phyloP scores from a whole-genome alignment of 64 coral and sea anemone genomes.

The Porites australiensis region DNA sequence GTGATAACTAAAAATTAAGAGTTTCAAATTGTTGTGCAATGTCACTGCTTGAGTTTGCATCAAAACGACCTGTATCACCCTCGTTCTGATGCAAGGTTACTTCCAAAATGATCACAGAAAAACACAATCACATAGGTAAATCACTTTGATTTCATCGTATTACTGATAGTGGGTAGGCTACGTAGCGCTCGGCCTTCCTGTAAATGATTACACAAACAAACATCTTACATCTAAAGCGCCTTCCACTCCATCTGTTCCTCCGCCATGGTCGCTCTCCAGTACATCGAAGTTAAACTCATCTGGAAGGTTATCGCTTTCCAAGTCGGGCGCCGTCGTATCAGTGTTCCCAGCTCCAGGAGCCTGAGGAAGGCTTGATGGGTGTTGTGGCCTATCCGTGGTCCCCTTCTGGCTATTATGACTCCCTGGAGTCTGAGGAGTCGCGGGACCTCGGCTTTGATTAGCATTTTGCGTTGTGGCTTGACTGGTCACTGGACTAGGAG shows the following conservation, averaged over 20 bases:
- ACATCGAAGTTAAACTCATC: constrained; percentile 82
- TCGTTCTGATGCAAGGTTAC: too few relatives aligned
- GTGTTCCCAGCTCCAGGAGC: constrained; percentile 29
- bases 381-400: constrained; percentile 4
- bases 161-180: too few relatives aligned
- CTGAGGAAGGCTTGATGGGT: constrained; percentile 14
- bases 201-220: too few relatives aligned
- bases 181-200: too few relatives aligned
- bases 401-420: constrained; percentile 17
- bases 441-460: constrained; percentile 4
- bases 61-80: too few relatives aligned
- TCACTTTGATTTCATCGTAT: too few relatives aligned
- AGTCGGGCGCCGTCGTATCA: constrained; percentile 73
- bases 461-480: constrained; percentile 20
- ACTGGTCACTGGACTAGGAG: constrained; percentile 34
- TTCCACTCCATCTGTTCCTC: constrained; percentile 71
- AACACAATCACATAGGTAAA: too few relatives aligned
- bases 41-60: too few relatives aligned
- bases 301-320: constrained; percentile 85
- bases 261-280: constrained; percentile 61
- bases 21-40: too few relatives aligned
- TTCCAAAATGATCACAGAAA: too few relatives aligned
- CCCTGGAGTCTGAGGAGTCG: constrained; percentile 33
- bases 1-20: too few relatives aligned
- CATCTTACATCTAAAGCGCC: constrained; percentile 84